These are phyloP conservation scores for Acrossocheilus fasciatus DNA, from an alignment of 2,797 vertebrate genomes.

Conservation along the genomic window DNA sequence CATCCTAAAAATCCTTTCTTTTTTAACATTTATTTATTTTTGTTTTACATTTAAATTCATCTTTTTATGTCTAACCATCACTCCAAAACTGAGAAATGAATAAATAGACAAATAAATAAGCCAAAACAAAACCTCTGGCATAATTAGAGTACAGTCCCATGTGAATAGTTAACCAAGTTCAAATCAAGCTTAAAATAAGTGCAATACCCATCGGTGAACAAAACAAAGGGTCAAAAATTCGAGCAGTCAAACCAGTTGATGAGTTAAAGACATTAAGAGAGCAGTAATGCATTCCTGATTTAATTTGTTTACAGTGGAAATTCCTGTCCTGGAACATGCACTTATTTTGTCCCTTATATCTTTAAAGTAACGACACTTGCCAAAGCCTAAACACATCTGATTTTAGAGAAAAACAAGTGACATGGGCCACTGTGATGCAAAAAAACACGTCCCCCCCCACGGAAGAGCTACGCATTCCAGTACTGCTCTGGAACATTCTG, in stretches of 20 bases:
- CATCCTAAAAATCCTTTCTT: neutral
- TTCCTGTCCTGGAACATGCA: constrained; percentile 31
- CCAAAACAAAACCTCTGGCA: neutral
- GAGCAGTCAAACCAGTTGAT: neutral
- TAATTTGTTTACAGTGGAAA: constrained; percentile 34
- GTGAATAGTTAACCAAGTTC: neutral
- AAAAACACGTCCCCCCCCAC: constrained; percentile 30
- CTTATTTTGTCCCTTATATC: constrained; percentile 31
- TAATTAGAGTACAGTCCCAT: neutral
- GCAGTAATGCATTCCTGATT: constrained; percentile 11
- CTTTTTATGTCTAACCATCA: neutral
- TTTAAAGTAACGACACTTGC: constrained; percentile 21
- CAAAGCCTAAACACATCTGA: constrained; percentile 43
- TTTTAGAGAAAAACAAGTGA: constrained; percentile 41
- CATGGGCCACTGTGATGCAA: constrained; percentile 30
- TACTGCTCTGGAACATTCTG: constrained; percentile 73
- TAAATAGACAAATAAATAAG: neutral
- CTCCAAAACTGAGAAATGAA: neutral
- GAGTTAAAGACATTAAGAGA: constrained; percentile 13
- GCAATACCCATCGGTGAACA: neutral
- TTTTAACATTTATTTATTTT: neutral
- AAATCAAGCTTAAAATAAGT: constrained; percentile 16
- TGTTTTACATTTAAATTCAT: neutral
- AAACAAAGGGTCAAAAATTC: constrained; percentile 22
- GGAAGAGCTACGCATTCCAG: constrained; percentile 69